A percentile compares a stretch with the other conserved stretches of the same genome.
Conservation (phyloP, 2,113 vertebrate genomes). For the Lynx canadensis region DNA sequence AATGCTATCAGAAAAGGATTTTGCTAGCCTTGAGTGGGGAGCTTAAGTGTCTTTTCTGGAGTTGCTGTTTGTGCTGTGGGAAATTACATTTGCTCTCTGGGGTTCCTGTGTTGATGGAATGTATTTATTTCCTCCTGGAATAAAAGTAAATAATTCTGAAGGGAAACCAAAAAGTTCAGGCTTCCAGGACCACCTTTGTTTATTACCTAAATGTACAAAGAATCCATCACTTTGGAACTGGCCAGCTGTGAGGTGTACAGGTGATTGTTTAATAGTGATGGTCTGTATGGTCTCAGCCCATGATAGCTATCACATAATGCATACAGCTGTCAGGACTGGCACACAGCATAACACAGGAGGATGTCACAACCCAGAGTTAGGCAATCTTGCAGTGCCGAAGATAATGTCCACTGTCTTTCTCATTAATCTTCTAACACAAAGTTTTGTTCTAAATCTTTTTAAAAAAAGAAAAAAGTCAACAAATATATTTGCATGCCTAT, state of each 20-base stretch:
- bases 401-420: background rate
- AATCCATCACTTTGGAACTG: conserved; percentile 77
- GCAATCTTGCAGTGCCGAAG: background rate
- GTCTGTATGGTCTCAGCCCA: conserved; percentile 59
- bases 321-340: background rate
- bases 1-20: conserved; percentile 70
- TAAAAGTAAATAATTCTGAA: conserved; percentile 77
- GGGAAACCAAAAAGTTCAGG: conserved; percentile 72
- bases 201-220: conserved; percentile 72
- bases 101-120: conserved; percentile 77
- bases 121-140: conserved; percentile 75
- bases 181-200: conserved; percentile 73
- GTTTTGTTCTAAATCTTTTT: background rate
- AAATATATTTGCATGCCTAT: background rate
- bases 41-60: conserved; percentile 76
- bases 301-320: background rate
- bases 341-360: background rate
- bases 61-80: conserved; percentile 73
- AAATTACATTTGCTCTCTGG: conserved; percentile 82
- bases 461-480: background rate
- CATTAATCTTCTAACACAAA: background rate
- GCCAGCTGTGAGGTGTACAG: conserved; percentile 70
- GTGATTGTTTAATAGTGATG: conserved; percentile 70
- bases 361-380: background rate
- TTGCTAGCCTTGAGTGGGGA: conserved; percentile 67